Evolutionary conservation across 2,888 invertebrate genomes (phyloP).

Genomic region (Ochlodes sylvanus): DNA sequence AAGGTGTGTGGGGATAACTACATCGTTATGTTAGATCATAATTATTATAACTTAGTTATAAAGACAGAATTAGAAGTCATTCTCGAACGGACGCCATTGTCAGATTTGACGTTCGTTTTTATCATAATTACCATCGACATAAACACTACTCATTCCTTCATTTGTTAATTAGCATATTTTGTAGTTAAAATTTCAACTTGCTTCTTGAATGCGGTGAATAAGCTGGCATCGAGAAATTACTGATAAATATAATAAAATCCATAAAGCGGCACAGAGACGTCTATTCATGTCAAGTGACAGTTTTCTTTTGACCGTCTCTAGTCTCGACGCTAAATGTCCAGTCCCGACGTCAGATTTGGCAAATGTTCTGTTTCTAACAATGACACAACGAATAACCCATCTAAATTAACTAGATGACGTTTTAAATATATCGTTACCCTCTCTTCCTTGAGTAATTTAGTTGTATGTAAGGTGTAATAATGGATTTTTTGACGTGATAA

Average conservation of each 20-base stretch:
- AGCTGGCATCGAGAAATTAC: neutral
- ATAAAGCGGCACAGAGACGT: neutral
- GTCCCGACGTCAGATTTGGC: slow-evolving; percentile 41
- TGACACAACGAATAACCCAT: slow-evolving; percentile 14
- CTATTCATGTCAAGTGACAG: neutral
- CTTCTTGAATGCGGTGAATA: slow-evolving; percentile 42
- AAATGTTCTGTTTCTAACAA: slow-evolving; percentile 46
- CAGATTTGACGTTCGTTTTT: slow-evolving; percentile 31
- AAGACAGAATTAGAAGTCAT: slow-evolving; percentile 1
- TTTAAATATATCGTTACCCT: slow-evolving; percentile 50
- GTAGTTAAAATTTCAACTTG: slow-evolving; percentile 45
- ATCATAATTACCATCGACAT: neutral
- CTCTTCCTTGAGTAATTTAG: slow-evolving; percentile 35
- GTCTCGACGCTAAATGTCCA: neutral
- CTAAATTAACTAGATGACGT: slow-evolving; percentile 37
- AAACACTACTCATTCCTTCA: neutral
- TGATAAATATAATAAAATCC: neutral
- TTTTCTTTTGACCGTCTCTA: neutral
- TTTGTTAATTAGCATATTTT: neutral
- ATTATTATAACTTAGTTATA: neutral
- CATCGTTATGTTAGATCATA: slow-evolving; percentile 2
- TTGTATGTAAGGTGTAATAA: slow-evolving; percentile 42
- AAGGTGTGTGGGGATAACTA: slow-evolving; percentile 11
- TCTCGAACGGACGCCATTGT: slow-evolving; percentile 15
- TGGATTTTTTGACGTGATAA: too few species aligned